Conservation (phyloP, 2,888 invertebrate species). For the Ectemnius continuus region DNA sequence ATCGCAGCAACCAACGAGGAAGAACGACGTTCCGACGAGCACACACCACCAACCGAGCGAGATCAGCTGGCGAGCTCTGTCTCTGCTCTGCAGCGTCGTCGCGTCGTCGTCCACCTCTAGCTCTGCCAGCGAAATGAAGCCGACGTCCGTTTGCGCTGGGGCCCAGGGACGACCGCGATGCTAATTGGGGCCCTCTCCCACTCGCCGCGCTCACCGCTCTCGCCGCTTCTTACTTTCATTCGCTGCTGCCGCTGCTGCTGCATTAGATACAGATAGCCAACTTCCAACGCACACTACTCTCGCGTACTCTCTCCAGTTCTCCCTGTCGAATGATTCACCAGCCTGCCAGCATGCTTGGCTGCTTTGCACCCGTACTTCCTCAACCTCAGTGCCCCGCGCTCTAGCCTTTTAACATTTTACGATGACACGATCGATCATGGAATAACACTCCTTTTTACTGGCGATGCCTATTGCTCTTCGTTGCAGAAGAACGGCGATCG, state of each 20-base stretch:
- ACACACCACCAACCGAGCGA: conserved; percentile 39
- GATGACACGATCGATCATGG: no score
- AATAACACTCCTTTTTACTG: no score
- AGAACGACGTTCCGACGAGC: conserved; percentile 32
- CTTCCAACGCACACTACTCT: conserved; percentile 6
- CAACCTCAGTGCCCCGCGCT: background rate
- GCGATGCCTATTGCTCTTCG: no score
- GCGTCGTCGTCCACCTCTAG: conserved; percentile 40
- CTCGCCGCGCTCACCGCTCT: background rate
- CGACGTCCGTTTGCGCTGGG: conserved; percentile 41
- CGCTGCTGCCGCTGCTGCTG: background rate
- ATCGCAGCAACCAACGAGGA: background rate
- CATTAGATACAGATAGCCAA: background rate
- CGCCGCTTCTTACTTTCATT: background rate
- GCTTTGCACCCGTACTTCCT: background rate
- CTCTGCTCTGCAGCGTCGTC: conserved; percentile 26
- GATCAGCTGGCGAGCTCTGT: conserved; percentile 61
- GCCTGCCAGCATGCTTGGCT: background rate
- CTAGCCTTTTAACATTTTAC: background rate
- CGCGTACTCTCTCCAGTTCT: background rate
- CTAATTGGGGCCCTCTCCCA: conserved; percentile 24
- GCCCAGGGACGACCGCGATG: conserved; percentile 48
- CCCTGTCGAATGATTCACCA: conserved; percentile 6
- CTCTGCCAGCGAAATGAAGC: conserved; percentile 55
- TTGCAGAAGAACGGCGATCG: no score